phyloP scores from a whole-genome alignment of 1,140 invertebrate species.

The Heterodera carotae region DNA sequence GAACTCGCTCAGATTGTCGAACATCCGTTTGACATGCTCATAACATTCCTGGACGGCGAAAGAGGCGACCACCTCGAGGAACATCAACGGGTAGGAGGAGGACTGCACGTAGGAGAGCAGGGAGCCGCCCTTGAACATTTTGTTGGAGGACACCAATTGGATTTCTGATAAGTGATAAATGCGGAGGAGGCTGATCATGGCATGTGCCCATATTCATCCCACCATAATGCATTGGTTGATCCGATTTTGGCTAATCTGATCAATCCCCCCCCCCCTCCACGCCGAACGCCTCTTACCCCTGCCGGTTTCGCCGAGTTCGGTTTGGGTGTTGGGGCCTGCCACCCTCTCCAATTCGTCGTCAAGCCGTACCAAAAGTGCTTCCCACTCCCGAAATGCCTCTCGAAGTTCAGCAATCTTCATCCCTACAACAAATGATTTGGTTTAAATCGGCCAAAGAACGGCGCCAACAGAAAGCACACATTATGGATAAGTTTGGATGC shows the following conservation, averaged over 20 bases:
- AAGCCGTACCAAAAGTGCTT: constrained; percentile 37
- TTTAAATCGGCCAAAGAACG: background rate
- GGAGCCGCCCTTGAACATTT: constrained; percentile 47
- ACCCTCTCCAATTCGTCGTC: constrained; percentile 43
- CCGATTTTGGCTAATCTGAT: no score
- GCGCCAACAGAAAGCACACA: no score
- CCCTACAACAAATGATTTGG: constrained; percentile 7
- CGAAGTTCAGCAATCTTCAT: constrained; percentile 31
- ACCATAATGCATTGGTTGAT: no score
- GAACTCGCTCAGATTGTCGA: constrained; percentile 47
- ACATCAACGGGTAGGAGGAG: constrained; percentile 46
- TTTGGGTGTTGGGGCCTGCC: constrained; percentile 43
- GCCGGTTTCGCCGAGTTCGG: constrained; percentile 33
- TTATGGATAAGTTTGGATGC: no score
- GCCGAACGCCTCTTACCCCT: constrained; percentile 9
- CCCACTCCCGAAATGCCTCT: constrained; percentile 46
- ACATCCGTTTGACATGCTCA: constrained; percentile 53
- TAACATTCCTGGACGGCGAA: constrained; percentile 44
- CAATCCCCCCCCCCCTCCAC: no score
- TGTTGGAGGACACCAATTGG: constrained; percentile 47
- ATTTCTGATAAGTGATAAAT: constrained; percentile 41
- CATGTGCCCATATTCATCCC: no score
- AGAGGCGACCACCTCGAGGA: constrained; percentile 48
- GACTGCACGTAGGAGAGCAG: constrained; percentile 50
- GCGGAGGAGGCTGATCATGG: background rate